phyloP scores from a whole-genome alignment of 2,888 invertebrate species.

The Agapostemon virescens region DNA sequence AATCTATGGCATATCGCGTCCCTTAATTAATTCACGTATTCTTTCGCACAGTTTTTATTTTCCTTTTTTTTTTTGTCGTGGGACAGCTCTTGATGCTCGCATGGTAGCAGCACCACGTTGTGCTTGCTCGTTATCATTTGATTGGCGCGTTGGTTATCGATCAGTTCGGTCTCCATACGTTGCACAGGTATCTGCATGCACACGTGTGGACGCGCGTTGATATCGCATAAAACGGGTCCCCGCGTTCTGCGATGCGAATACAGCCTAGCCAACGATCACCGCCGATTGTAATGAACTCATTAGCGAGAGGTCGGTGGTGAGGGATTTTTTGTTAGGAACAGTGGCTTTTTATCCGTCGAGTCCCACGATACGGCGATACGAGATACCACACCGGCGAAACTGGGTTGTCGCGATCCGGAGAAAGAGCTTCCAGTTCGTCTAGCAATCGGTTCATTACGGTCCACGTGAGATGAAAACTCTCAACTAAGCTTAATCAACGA shows the following conservation, averaged over 20 bases:
- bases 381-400: constrained; percentile 29
- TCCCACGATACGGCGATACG: background rate
- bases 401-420: constrained; percentile 33
- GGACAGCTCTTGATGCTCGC: constrained; percentile 17
- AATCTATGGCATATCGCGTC: background rate
- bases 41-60: background rate
- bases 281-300: constrained; percentile 62
- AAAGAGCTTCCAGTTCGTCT: constrained; percentile 33
- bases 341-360: constrained; percentile 32
- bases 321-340: constrained; percentile 25
- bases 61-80: background rate
- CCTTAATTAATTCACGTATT: constrained; percentile 25
- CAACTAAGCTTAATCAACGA: constrained; percentile 18
- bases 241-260: constrained; percentile 25
- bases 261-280: constrained; percentile 51
- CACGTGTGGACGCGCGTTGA: constrained; percentile 21
- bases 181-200: background rate
- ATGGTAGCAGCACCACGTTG: constrained; percentile 28
- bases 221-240: constrained; percentile 33
- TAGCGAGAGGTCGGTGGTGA: constrained; percentile 33
- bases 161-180: constrained; percentile 17
- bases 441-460: constrained; percentile 39
- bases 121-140: constrained; percentile 57
- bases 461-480: constrained; percentile 21
- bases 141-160: constrained; percentile 60